Conservation (phyloP, 2,113 vertebrate species). For the Pelecanus crispus region DNA sequence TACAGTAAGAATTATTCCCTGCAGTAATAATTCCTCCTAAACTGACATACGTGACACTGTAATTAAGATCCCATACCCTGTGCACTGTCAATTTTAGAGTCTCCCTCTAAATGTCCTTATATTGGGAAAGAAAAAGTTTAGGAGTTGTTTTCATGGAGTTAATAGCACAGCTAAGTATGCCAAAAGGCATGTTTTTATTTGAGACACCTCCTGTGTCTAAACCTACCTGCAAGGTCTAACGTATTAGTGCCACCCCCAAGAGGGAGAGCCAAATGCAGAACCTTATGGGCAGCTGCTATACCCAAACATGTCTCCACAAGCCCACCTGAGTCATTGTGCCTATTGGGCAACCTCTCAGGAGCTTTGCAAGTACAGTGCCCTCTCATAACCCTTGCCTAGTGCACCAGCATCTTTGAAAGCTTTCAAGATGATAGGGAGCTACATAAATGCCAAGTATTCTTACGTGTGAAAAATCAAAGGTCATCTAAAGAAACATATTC, state of each 20-base stretch:
- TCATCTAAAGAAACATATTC: slow-evolving; percentile 11
- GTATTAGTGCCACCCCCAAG: accelerated
- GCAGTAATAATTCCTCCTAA: not conserved
- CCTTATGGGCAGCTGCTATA: not conserved
- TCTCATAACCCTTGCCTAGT: not conserved
- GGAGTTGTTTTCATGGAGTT: not conserved
- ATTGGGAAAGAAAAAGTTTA: not conserved
- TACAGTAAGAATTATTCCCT: not conserved
- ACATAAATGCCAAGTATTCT: not conserved
- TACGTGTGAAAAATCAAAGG: slow-evolving; percentile 21
- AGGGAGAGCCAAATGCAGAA: not conserved
- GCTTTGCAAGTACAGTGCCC: not conserved
- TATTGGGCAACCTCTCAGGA: not conserved
- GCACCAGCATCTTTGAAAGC: not conserved
- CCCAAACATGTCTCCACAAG: not conserved
- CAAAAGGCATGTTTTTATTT: not conserved
- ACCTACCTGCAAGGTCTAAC: not conserved
- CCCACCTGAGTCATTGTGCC: not conserved
- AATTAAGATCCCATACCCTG: not conserved
- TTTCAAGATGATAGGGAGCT: not conserved
- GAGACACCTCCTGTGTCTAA: not conserved
- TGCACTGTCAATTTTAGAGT: not conserved
- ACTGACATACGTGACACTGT: not conserved
- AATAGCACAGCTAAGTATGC: not conserved
- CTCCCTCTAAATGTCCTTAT: not conserved